These are phyloP conservation scores for Archivesica marissinica DNA, from an alignment of 1,140 invertebrate genomes.

Conservation along the genomic window DNA sequence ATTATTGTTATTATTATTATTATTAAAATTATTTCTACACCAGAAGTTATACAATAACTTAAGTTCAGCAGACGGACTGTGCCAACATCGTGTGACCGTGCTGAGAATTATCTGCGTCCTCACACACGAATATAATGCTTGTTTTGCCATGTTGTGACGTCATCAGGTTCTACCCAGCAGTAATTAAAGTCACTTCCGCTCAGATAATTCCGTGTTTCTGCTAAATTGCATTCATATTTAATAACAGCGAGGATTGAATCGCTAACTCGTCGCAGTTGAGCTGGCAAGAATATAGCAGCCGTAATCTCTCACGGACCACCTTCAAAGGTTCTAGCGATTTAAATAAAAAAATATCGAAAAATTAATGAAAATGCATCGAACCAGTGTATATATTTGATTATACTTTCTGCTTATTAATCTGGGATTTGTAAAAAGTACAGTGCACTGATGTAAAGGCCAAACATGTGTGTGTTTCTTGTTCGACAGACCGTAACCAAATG, in stretches of 20 bases:
- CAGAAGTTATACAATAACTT: no score
- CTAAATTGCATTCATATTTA: constrained; percentile 63
- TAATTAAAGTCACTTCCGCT: constrained; percentile 63
- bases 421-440: constrained; percentile 3
- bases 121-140: no score
- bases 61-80: no score
- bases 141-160: constrained; percentile 14
- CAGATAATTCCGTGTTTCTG: constrained; percentile 46
- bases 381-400: constrained; percentile 62
- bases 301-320: constrained; percentile 50
- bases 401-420: constrained; percentile 53
- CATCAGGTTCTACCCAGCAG: constrained; percentile 5
- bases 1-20: no score
- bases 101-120: no score
- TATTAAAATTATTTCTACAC: no score
- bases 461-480: no score
- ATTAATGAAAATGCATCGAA: constrained; percentile 63
- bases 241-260: constrained; percentile 53
- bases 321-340: constrained; percentile 29
- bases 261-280: constrained; percentile 7
- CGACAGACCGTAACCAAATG: no score
- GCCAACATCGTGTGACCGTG: no score
- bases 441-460: no score
- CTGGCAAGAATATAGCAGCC: constrained; percentile 42
- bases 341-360: constrained; percentile 54